Evolutionary conservation across 35 echinoderm and acorn worm genomes (phyloP), one percentile per base, ranked within the genome.

Genomic region (Amphiura filiformis): DNA sequence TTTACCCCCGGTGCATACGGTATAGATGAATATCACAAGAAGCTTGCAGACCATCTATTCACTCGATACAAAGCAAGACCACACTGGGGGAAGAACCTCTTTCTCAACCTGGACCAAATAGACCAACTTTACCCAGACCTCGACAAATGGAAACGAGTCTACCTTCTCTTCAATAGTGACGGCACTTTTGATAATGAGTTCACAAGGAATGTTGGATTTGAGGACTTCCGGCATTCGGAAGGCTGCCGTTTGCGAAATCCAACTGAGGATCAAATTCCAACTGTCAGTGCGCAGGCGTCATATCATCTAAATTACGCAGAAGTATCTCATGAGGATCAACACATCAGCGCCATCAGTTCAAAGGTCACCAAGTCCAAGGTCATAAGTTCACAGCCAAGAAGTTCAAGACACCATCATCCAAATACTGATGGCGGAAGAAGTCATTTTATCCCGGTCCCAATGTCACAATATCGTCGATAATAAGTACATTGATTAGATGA

Each of bases 181-280:
- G 88, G 87, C 7, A 93, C 91, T 35, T 97, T 97, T 88, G 91
- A 97, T 84, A 97, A 97, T 78, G 91, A 97, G 76, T 97, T 97
- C 91, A 97, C 94, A 1, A 52, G 91, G 64, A 93, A 93, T 37
- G 90, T 91, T 41, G 94, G 94, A 11, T 97, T 97, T 81, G 94
- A 97, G n/a, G 90, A 97, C 57, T 93, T 97, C 78, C 83, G 90
- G 17, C 35, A 36, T 41, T 37, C 39, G 28, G 26, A 41, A 35
- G 86, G 84, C 47, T 3, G 61, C 28, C 44, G 20, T 20, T 20
- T 20, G 44, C 44, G n/a, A n/a, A n/a, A n/a, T n/a, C n/a, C n/a
- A n/a, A n/a, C n/a, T n/a, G n/a, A n/a, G n/a, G n/a, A n/a, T n/a
- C n/a, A n/a, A n/a, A n/a, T 52, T 11, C 44, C 44, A 52, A 52